Conservation (phyloP, 1,140 invertebrate genomes). For the Halotydeus destructor region DNA sequence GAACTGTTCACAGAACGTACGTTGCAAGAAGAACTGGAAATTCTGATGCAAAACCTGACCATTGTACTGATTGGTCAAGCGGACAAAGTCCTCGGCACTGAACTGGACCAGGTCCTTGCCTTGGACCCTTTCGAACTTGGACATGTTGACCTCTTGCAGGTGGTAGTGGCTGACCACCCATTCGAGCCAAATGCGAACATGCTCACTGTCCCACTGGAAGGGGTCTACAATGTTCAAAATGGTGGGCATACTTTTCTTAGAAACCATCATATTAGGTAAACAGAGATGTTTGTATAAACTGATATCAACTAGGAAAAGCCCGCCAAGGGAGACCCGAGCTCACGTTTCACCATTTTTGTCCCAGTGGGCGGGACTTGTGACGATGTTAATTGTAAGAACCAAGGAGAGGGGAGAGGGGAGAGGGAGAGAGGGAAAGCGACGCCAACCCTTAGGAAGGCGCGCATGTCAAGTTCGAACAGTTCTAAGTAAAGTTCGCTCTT, state of each 20-base stretch:
- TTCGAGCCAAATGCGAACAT: slow-evolving; percentile 39
- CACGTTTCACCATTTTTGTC: no score
- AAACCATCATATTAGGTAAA: no score
- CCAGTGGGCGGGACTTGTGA: no score
- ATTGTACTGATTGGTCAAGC: slow-evolving; percentile 19
- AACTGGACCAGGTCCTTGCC: slow-evolving; percentile 36
- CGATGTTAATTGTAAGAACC: no score
- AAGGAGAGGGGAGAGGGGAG: no score
- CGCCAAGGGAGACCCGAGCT: no score
- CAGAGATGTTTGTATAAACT: no score
- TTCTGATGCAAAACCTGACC: slow-evolving; percentile 21
- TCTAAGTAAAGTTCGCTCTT: no score
- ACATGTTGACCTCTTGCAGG: slow-evolving; percentile 29
- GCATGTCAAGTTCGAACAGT: no score
- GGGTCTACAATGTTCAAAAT: slow-evolving; percentile 32
- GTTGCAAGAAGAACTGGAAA: slow-evolving; percentile 21
- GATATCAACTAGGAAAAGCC: no score
- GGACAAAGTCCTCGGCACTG: slow-evolving; percentile 20
- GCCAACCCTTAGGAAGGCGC: no score
- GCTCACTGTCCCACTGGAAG: slow-evolving; percentile 34
- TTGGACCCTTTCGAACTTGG: slow-evolving; percentile 31
- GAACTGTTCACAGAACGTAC: slow-evolving; percentile 15
- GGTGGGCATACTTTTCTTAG: neutral
- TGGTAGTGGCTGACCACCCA: slow-evolving; percentile 39
- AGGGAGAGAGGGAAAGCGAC: no score